These are phyloP conservation scores for Stegastes partitus DNA, from an alignment of 2,113 vertebrate genomes.

Conservation along the genomic window DNA sequence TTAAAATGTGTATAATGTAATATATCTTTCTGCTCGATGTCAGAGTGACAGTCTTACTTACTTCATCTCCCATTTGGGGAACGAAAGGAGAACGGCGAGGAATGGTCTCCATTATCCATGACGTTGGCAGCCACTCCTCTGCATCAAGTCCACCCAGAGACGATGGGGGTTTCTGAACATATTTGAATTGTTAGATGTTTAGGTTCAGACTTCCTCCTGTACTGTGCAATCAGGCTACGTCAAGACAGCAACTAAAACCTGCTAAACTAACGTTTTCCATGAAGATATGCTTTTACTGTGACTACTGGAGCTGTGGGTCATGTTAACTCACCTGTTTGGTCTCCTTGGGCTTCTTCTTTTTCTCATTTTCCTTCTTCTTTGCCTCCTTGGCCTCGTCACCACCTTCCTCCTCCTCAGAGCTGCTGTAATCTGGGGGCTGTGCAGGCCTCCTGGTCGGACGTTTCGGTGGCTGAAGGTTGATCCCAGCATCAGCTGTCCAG, in stretches of 20 bases:
- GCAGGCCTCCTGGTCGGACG: constrained; percentile 90
- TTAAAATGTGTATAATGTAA: not conserved
- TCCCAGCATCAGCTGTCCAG: constrained; percentile 98
- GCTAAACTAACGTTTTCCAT: too few species aligned
- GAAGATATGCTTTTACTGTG: not conserved
- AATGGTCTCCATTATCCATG: constrained; percentile 96
- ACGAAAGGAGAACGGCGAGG: constrained; percentile 95
- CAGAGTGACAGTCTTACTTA: constrained; percentile 62
- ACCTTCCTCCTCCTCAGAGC: constrained; percentile 93
- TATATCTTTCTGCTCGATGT: not conserved
- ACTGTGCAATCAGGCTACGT: not conserved
- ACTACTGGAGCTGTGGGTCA: not conserved
- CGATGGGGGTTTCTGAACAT: constrained; percentile 87
- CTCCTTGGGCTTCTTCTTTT: constrained; percentile 90
- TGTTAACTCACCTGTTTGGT: constrained; percentile 87
- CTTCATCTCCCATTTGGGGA: constrained; percentile 99
- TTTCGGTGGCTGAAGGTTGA: constrained; percentile 98
- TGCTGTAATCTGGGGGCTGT: constrained; percentile 89
- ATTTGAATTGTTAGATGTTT: not conserved
- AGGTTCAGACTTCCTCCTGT: not conserved
- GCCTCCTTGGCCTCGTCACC: constrained; percentile 66
- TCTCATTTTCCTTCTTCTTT: constrained; percentile 70
- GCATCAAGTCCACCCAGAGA: constrained; percentile 90
- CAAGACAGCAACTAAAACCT: too few species aligned
- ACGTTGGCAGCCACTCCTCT: constrained; percentile 93